Conservation (phyloP, 2,113 vertebrate species). For the Silurus glanis region DNA sequence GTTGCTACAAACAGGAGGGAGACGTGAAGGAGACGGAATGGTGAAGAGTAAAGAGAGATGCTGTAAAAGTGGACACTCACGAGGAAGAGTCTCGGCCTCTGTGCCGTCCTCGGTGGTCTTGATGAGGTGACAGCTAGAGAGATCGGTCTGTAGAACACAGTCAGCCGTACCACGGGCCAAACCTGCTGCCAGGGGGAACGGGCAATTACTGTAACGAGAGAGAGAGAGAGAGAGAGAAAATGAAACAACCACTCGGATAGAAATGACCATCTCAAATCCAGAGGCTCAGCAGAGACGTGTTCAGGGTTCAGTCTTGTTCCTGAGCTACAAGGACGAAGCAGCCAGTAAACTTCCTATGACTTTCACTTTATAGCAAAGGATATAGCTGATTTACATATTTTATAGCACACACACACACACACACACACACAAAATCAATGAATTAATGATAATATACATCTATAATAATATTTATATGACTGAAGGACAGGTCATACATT, state of each 20-base stretch:
- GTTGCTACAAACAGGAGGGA: too few species aligned
- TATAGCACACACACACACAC: not conserved
- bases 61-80: constrained; percentile 71
- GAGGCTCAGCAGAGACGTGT: not conserved
- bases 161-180: constrained; percentile 89
- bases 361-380: not conserved
- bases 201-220: constrained; percentile 83
- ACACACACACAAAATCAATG: too few species aligned
- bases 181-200: constrained; percentile 92
- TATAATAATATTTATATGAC: not conserved
- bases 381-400: not conserved
- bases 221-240: not conserved
- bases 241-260: not conserved
- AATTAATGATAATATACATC: too few species aligned
- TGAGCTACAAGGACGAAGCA: not conserved
- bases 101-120: constrained; percentile 83
- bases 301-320: not conserved
- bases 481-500: not conserved
- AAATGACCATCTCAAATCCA: not conserved
- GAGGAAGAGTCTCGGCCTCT: constrained; percentile 84
- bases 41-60: too few species aligned
- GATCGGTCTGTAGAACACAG: constrained; percentile 88
- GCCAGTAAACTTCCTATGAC: too few species aligned
- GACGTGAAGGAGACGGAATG: too few species aligned
- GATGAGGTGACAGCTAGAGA: constrained; percentile 81